Percentiles rank a stretch among this genome's conserved stretches.
Evolutionary conservation across 2,888 invertebrate genomes (phyloP).

Genomic region (Cryptocheilus praepositus): DNA sequence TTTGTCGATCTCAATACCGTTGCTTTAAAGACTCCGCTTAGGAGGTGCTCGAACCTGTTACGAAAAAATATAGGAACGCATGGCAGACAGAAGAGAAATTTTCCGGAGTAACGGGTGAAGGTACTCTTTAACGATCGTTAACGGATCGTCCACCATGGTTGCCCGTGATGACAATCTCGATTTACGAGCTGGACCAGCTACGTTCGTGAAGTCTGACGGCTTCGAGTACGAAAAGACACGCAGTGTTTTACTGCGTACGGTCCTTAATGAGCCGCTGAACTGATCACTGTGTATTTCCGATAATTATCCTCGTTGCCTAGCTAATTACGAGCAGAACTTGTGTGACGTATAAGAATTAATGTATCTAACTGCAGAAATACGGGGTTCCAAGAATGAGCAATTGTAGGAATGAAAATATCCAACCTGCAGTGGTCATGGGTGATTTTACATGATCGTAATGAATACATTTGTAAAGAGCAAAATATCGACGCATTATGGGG

Average conservation of each 20-base stretch:
- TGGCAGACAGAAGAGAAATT: too few species aligned
- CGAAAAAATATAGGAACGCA: not conserved
- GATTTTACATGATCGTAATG: too few species aligned
- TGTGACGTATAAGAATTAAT: too few species aligned
- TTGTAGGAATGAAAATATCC: too few species aligned
- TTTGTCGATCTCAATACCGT: conserved; percentile 43
- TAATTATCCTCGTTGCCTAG: conserved; percentile 33
- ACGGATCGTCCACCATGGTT: not conserved
- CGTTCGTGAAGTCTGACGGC: not conserved
- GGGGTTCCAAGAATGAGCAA: too few species aligned
- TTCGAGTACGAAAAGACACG: not conserved
- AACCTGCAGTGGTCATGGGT: too few species aligned
- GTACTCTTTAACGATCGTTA: not conserved
- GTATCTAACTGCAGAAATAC: too few species aligned
- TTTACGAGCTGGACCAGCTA: too few species aligned
- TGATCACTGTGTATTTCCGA: conserved; percentile 27
- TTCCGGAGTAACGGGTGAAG: not conserved
- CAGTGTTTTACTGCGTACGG: too few species aligned
- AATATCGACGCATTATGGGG: too few species aligned
- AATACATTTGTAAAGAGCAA: too few species aligned
- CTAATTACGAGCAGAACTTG: conserved; percentile 19
- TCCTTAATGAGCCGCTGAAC: too few species aligned
- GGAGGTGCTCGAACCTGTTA: not conserved
- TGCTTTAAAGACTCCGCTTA: conserved; percentile 19
- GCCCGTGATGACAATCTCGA: not conserved